phyloP scores from a whole-genome alignment of 2,113 vertebrate genomes.

The Entomyzon cyanotis region DNA sequence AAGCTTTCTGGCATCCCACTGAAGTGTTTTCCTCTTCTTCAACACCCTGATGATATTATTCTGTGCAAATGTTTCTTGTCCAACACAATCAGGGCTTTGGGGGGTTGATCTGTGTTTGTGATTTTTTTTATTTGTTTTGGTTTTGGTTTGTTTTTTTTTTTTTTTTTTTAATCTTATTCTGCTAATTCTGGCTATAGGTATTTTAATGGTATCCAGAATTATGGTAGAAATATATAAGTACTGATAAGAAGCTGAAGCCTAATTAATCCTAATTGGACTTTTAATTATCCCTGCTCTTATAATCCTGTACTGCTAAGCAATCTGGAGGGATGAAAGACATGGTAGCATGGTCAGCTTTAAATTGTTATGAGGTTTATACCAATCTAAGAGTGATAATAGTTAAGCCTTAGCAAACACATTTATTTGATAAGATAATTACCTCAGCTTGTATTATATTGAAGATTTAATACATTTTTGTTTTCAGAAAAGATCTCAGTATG shows the following conservation, averaged over 20 bases:
- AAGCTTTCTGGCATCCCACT: not conserved
- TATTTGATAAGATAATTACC: slow-evolving; percentile 27
- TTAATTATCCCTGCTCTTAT: slow-evolving; percentile 1
- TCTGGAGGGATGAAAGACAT: not conserved
- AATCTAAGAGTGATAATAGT: not conserved
- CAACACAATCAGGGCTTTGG: not conserved
- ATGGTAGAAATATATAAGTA: not conserved
- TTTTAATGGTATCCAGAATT: not conserved
- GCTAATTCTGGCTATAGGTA: not conserved
- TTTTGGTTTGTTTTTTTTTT: accelerated
- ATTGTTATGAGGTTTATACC: not conserved
- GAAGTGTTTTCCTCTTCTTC: not conserved
- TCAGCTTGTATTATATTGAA: not conserved
- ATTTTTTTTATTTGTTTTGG: not conserved
- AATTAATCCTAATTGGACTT: slow-evolving; percentile 25
- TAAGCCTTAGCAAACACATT: not conserved
- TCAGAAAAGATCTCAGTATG: not conserved
- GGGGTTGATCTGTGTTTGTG: not conserved
- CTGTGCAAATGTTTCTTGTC: not conserved
- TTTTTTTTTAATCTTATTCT: not conserved
- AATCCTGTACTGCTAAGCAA: not conserved
- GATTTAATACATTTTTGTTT: not conserved
- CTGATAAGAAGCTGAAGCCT: not conserved
- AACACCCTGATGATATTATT: not conserved
- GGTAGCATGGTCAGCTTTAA: not conserved